phyloP scores from a whole-genome alignment of 2,888 invertebrate species.

The Ctena decussata region DNA sequence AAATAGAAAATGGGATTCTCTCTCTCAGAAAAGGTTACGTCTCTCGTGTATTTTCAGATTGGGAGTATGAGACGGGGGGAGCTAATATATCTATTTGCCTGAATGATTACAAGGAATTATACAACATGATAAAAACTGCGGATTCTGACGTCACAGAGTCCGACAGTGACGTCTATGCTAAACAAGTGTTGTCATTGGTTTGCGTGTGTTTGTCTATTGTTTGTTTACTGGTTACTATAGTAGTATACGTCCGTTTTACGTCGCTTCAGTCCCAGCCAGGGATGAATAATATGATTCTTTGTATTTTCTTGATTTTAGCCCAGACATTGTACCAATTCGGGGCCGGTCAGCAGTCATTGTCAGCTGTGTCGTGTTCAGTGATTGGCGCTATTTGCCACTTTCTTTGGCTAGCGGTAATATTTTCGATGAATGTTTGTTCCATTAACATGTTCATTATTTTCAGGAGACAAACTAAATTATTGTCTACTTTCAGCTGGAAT shows the following conservation, averaged over 20 bases:
- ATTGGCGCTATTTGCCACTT: neutral
- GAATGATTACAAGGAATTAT: neutral
- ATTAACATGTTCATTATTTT: neutral
- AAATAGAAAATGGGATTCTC: too few relatives aligned
- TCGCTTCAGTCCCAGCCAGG: neutral
- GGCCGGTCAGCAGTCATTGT: neutral
- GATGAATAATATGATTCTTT: neutral
- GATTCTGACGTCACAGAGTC: neutral
- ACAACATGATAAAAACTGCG: neutral
- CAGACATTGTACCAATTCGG: neutral
- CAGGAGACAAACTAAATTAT: neutral
- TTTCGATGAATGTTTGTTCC: neutral
- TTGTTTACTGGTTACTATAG: neutral
- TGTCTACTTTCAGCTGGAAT: neutral
- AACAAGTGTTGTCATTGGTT: neutral
- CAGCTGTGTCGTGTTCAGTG: neutral
- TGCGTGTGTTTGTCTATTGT: neutral
- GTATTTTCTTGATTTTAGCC: neutral
- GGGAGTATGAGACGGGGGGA: neutral
- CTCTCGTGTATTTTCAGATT: neutral
- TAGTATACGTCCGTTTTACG: neutral
- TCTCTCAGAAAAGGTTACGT: too few relatives aligned
- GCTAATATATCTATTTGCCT: neutral
- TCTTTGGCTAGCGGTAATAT: neutral
- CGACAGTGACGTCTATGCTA: neutral